A percentile compares a stretch with the other conserved stretches of the same genome.
These are phyloP conservation scores for Cepaea nemoralis DNA, from an alignment of 1,140 invertebrate species.

Conservation along the genomic window DNA sequence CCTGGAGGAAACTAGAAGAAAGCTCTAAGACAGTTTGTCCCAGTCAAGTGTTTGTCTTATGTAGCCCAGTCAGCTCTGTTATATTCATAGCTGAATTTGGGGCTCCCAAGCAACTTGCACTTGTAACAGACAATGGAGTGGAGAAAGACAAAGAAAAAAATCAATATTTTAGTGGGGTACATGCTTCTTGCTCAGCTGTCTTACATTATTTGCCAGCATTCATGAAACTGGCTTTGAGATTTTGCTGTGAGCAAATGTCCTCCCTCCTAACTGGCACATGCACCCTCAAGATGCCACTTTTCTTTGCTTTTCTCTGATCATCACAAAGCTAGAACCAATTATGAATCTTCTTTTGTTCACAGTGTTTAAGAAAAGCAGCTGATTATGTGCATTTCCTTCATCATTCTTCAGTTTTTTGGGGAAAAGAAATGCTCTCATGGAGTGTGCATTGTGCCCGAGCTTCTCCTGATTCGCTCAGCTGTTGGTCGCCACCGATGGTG, in stretches of 20 bases:
- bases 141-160: conserved; percentile 65
- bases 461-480: conserved; percentile 44
- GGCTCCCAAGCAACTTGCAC: conserved; percentile 61
- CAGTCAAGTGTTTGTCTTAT: conserved; percentile 24
- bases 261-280: conserved; percentile 39
- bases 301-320: conserved; percentile 40
- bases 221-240: conserved; percentile 45
- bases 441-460: conserved; percentile 22
- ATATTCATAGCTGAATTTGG: conserved; percentile 55
- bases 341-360: conserved; percentile 57
- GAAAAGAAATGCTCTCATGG: conserved; percentile 11
- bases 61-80: conserved; percentile 36
- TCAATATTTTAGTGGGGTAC: conserved; percentile 54
- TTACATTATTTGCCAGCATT: conserved; percentile 52
- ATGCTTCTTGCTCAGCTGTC: conserved; percentile 60
- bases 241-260: conserved; percentile 51
- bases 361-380: conserved; percentile 54
- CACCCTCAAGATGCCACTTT: conserved; percentile 33
- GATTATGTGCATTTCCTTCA: conserved; percentile 51
- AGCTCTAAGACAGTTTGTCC: conserved; percentile 7
- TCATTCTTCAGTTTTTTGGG: conserved; percentile 44
- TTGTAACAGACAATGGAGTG: conserved; percentile 59
- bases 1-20: conserved; percentile 18
- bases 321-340: conserved; percentile 57
- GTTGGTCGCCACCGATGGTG: conserved; percentile 15